Evolutionary conservation across 2,888 invertebrate species (phyloP).

Genomic region (Tineola bisselliella): DNA sequence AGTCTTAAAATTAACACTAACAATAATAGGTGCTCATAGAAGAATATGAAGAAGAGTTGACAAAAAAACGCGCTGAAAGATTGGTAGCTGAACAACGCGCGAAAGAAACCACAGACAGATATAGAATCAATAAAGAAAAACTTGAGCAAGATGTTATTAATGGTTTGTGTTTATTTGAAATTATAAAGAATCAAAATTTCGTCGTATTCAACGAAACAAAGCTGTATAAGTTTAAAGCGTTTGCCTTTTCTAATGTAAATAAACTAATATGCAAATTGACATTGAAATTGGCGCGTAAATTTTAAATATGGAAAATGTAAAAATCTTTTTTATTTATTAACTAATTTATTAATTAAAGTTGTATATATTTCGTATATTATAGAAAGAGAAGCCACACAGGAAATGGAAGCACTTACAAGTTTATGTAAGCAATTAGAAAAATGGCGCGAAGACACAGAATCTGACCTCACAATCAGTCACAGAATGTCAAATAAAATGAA

Average conservation of each 20-base stretch:
- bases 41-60: constrained; percentile 63
- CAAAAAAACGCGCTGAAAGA: constrained; percentile 57
- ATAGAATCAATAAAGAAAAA: constrained; percentile 52
- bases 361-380: neutral
- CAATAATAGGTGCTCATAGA: constrained; percentile 62
- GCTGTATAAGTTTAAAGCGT: no score
- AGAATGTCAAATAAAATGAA: constrained; percentile 73
- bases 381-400: constrained; percentile 66
- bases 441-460: constrained; percentile 73
- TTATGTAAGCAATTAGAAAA: constrained; percentile 67
- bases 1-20: no score
- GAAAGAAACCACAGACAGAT: constrained; percentile 47
- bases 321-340: no score
- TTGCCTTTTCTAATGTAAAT: no score
- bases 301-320: no score
- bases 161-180: constrained; percentile 30
- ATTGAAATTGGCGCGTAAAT: neutral
- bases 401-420: constrained; percentile 66
- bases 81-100: constrained; percentile 60
- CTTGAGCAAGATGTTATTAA: constrained; percentile 48
- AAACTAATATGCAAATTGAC: no score
- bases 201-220: no score
- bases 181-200: no score
- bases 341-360: no score
- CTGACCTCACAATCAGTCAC: constrained; percentile 70